A percentile compares a stretch with the other conserved stretches of the same genome.
These are phyloP conservation scores for Brevipalpus yothersi DNA, from an alignment of 1,140 invertebrate species.

Conservation along the genomic window DNA sequence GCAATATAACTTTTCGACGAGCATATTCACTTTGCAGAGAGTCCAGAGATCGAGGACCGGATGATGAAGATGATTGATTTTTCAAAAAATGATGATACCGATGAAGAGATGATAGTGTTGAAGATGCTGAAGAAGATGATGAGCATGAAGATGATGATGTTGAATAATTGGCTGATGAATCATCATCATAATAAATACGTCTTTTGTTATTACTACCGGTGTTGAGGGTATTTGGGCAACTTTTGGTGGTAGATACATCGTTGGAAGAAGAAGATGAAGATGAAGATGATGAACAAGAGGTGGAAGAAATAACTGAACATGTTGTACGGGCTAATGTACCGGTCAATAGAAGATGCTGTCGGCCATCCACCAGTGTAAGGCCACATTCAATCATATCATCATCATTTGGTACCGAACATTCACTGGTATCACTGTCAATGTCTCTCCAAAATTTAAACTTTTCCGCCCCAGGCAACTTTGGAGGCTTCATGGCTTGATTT, in stretches of 20 bases:
- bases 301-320: neutral
- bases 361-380: neutral
- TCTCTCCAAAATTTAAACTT: neutral
- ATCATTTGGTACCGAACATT: neutral
- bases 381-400: neutral
- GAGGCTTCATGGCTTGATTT: neutral
- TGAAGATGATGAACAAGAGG: no score
- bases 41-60: no score
- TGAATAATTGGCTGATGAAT: neutral
- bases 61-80: no score
- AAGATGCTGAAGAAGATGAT: neutral
- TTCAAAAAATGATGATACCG: neutral
- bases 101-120: neutral
- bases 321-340: neutral
- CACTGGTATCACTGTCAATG: neutral
- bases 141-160: neutral
- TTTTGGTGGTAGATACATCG: neutral
- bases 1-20: neutral
- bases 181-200: neutral
- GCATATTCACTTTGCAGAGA: neutral
- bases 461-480: neutral
- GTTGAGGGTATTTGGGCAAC: neutral
- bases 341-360: neutral
- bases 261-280: neutral
- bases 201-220: neutral